Evolutionary conservation across 1,140 invertebrate genomes (phyloP).

Genomic region (Heliconius nattereri): DNA sequence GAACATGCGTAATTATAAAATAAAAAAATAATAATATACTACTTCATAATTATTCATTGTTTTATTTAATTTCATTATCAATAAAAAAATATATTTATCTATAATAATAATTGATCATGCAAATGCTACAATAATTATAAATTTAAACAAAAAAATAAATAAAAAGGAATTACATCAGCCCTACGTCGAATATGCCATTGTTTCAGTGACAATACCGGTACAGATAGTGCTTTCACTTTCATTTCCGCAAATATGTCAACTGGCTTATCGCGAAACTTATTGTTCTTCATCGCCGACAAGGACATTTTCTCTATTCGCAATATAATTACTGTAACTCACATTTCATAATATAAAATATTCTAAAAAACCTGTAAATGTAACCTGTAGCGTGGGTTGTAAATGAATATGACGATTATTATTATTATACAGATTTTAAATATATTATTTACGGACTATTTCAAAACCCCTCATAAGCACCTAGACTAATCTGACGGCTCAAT

Average conservation of each 20-base stretch:
- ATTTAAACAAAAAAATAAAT: not conserved
- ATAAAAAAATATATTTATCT: too few species aligned
- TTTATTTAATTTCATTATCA: too few species aligned
- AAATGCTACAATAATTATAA: not conserved
- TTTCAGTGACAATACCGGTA: conserved; percentile 41
- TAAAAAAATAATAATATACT: too few species aligned
- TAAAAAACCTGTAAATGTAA: too few species aligned
- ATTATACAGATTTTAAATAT: too few species aligned
- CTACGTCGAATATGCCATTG: conserved; percentile 28
- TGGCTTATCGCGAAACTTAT: conserved; percentile 60
- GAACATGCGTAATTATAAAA: too few species aligned
- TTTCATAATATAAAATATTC: not conserved
- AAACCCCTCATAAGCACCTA: too few species aligned
- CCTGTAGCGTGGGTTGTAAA: too few species aligned
- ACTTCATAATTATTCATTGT: too few species aligned
- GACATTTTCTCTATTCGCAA: conserved; percentile 52
- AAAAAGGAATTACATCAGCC: not conserved
- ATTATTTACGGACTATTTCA: too few species aligned
- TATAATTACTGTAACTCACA: not conserved
- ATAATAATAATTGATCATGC: not conserved
- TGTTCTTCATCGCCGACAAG: conserved; percentile 59
- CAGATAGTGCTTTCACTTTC: conserved; percentile 68
- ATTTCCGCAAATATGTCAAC: conserved; percentile 52
- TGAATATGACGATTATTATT: too few species aligned
- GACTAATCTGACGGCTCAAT: too few species aligned